These are phyloP conservation scores for Caranx ignobilis DNA, from an alignment of 2,113 vertebrate species.

Conservation along the genomic window DNA sequence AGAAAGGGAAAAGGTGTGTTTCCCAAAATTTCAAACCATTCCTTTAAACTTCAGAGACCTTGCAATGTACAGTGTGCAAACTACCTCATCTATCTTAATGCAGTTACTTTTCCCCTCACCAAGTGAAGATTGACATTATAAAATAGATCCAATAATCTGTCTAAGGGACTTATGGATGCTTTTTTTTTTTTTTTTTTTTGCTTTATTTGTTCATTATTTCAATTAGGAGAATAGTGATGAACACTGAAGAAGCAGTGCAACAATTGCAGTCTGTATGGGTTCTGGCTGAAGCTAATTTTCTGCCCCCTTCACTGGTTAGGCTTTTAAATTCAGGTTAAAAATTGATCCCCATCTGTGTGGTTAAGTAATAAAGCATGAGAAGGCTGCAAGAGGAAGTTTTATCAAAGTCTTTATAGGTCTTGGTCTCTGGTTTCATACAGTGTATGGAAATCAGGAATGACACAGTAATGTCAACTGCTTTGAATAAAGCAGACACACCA, in stretches of 20 bases:
- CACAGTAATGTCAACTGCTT: background rate
- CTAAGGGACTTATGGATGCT: background rate
- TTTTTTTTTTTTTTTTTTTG: background rate
- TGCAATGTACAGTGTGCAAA: background rate
- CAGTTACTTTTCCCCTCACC: background rate
- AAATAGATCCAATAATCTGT: background rate
- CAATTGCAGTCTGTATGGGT: background rate
- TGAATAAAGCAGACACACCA: slow-evolving; percentile 5
- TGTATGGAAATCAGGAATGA: slow-evolving; percentile 27
- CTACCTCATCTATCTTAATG: background rate
- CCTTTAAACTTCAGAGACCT: background rate
- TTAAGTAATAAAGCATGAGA: background rate
- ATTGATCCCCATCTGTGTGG: background rate
- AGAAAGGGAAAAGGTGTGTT: too few relatives aligned
- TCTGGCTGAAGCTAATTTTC: background rate
- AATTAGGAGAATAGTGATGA: background rate
- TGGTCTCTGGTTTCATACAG: background rate
- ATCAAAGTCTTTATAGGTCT: too few relatives aligned
- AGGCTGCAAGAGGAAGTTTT: slow-evolving; percentile 17
- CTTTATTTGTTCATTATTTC: background rate
- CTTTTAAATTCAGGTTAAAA: slow-evolving; percentile 7
- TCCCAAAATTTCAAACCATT: background rate
- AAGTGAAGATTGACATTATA: background rate
- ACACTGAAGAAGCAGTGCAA: background rate
- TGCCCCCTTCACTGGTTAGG: background rate